A percentile compares a stretch with the other conserved stretches of the same genome.
phyloP scores from a whole-genome alignment of 2,888 invertebrate species.

The Cryptocephalus primarius region DNA sequence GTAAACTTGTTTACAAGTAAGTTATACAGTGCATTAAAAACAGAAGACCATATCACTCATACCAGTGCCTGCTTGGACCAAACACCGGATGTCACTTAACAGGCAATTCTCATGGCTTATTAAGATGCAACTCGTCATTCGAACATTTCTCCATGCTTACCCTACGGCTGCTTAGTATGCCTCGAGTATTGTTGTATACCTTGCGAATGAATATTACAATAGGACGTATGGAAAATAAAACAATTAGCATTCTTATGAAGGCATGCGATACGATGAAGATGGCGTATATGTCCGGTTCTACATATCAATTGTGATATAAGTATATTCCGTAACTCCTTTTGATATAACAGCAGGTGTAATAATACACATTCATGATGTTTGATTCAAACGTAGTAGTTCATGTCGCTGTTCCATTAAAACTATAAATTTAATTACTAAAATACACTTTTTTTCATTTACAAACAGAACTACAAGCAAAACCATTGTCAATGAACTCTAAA shows the following conservation, averaged over 20 bases:
- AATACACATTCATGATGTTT: no score
- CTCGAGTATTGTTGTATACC: slow-evolving; percentile 19
- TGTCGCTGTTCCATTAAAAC: no score
- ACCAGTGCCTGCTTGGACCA: slow-evolving; percentile 11
- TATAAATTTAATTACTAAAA: no score
- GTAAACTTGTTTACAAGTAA: no score
- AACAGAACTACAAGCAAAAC: no score
- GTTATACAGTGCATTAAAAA: no score
- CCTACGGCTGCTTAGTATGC: slow-evolving; percentile 25
- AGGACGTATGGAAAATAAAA: slow-evolving; percentile 18
- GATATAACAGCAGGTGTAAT: no score
- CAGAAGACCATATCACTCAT: neutral
- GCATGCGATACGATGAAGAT: slow-evolving; percentile 8
- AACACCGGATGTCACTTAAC: slow-evolving; percentile 27
- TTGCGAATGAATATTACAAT: slow-evolving; percentile 27
- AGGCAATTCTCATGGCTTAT: slow-evolving; percentile 25
- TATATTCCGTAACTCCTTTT: no score
- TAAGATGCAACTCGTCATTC: slow-evolving; percentile 24
- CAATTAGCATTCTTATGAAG: slow-evolving; percentile 16
- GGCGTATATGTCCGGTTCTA: slow-evolving; percentile 11
- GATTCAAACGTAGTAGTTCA: no score
- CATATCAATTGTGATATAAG: slow-evolving; percentile 1
- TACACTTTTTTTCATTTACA: no score
- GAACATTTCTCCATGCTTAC: slow-evolving; percentile 13
- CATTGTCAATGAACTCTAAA: no score